Percentiles rank a stretch among this genome's conserved stretches.
phyloP scores from a whole-genome alignment of 2,888 invertebrate genomes.

The Horisme vitalbata region DNA sequence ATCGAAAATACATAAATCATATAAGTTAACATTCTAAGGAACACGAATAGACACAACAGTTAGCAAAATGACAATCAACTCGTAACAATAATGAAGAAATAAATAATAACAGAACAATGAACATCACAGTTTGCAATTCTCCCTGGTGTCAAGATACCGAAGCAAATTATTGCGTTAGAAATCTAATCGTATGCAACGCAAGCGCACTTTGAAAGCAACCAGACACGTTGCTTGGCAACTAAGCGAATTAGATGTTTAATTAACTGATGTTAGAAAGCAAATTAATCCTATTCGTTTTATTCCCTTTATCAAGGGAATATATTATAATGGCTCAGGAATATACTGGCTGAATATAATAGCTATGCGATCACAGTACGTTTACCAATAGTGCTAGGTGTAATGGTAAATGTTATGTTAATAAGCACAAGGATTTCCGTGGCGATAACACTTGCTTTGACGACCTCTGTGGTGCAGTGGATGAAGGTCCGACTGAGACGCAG shows the following conservation, averaged over 20 bases:
- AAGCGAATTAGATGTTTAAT: slow-evolving; percentile 4
- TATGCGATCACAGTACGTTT: too few relatives aligned
- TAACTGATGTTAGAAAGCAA: not conserved
- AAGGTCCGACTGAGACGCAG: too few relatives aligned
- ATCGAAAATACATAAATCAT: not conserved
- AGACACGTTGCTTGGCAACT: not conserved
- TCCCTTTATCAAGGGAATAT: not conserved
- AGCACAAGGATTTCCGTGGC: too few relatives aligned
- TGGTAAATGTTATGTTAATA: too few relatives aligned
- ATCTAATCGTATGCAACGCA: slow-evolving; percentile 37
- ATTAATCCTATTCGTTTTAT: not conserved
- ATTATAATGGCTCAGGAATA: too few relatives aligned
- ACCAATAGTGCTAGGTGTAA: too few relatives aligned
- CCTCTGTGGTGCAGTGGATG: too few relatives aligned
- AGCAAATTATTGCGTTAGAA: slow-evolving; percentile 44
- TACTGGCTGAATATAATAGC: too few relatives aligned
- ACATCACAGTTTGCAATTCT: slow-evolving; percentile 10
- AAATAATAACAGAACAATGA: not conserved
- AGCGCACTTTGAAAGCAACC: slow-evolving; percentile 45
- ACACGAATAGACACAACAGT: too few relatives aligned
- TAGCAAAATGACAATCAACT: not conserved
- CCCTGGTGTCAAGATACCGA: slow-evolving; percentile 6
- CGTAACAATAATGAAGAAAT: not conserved
- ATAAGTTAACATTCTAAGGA: too few relatives aligned
- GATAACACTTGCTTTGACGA: too few relatives aligned